phyloP scores from a whole-genome alignment of 1,140 invertebrate species.

The Medauroidea extradentata region DNA sequence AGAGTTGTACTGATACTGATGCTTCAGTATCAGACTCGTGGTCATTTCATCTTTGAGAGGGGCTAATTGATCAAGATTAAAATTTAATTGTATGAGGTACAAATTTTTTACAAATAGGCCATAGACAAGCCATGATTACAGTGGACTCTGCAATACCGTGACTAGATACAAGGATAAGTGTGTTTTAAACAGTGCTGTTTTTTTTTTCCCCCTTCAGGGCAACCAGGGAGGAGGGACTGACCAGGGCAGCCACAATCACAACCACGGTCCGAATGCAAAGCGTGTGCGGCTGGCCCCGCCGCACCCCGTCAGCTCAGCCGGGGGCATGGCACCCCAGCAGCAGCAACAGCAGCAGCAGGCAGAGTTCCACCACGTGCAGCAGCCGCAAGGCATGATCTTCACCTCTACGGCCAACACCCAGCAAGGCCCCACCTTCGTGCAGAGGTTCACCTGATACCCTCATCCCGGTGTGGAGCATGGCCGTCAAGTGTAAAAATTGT shows the following conservation, averaged over 20 bases:
- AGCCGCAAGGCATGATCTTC: slow-evolving; percentile 38
- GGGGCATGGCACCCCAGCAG: slow-evolving; percentile 37
- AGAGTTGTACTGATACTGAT: too few species aligned
- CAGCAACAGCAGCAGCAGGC: slow-evolving; percentile 44
- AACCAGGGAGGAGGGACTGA: slow-evolving; percentile 40
- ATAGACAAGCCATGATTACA: too few species aligned
- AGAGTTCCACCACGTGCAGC: slow-evolving; percentile 48
- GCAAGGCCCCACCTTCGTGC: slow-evolving; percentile 8
- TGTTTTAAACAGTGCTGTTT: too few species aligned
- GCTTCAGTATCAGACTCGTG: too few species aligned
- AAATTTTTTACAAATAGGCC: too few species aligned
- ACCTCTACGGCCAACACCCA: slow-evolving; percentile 10
- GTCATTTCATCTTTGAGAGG: too few species aligned
- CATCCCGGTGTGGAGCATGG: too few species aligned
- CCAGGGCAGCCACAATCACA: slow-evolving; percentile 46
- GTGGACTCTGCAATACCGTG: too few species aligned
- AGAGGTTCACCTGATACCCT: slow-evolving; percentile 9
- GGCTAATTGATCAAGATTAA: too few species aligned
- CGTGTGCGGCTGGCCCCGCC: slow-evolving; percentile 55
- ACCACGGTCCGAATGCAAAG: slow-evolving; percentile 55
- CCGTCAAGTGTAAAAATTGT: too few species aligned
- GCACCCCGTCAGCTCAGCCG: slow-evolving; percentile 30
- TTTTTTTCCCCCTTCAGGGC: background rate
- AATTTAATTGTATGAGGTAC: too few species aligned
- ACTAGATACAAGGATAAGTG: too few species aligned